Conservation (phyloP, 2,113 vertebrate genomes). For the Takifugu bimaculatus region DNA sequence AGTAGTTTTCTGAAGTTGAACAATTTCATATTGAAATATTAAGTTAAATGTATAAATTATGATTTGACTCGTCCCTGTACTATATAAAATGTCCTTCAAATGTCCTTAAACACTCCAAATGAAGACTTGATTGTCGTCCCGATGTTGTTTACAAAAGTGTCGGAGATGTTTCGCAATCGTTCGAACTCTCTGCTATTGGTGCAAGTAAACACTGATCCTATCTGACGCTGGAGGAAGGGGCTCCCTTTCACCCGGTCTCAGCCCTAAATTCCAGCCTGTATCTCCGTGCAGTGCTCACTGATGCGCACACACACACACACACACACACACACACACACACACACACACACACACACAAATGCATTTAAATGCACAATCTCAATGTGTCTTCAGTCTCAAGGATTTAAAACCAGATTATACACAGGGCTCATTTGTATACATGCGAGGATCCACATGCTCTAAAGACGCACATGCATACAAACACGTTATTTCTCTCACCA, state of each 20-base stretch:
- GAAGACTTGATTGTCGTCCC: constrained; percentile 4
- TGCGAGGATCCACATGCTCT: no score
- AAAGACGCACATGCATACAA: no score
- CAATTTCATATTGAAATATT: no score
- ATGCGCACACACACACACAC: constrained; percentile 28
- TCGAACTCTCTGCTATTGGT: constrained; percentile 45
- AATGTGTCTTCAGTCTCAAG: no score
- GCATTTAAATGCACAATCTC: background rate
- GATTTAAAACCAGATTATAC: no score
- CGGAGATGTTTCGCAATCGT: constrained; percentile 30
- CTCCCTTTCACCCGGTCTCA: constrained; percentile 48
- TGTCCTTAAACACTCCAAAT: background rate
- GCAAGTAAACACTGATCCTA: constrained; percentile 66
- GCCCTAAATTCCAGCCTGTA: constrained; percentile 56
- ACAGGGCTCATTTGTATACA: no score
- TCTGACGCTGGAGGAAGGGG: constrained; percentile 59
- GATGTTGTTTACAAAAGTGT: constrained; percentile 9
- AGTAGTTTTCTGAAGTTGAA: no score
- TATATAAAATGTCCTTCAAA: background rate
- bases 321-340: constrained; percentile 10
- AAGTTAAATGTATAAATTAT: no score
- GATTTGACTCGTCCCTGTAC: no score
- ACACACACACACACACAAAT: background rate
- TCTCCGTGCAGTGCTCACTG: constrained; percentile 52
- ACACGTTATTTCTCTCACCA: no score